Evolutionary conservation across 2,797 vertebrate genomes (phyloP).

Genomic region (Argyrosomus regius): DNA sequence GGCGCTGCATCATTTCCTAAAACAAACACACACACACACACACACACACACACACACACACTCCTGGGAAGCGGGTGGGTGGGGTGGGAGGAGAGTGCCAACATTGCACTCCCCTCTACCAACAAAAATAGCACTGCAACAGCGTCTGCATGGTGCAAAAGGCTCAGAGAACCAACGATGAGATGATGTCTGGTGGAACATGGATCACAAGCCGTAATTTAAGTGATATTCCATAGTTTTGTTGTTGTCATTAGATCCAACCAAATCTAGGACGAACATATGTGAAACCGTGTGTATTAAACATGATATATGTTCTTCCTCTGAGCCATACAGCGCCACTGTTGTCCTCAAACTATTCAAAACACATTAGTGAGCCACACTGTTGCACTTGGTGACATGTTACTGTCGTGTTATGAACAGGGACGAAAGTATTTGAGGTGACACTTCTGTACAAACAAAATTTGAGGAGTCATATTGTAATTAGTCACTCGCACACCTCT

Average conservation of each 20-base stretch:
- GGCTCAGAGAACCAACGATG: constrained; percentile 39
- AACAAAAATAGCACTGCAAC: constrained; percentile 72
- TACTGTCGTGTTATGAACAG: not conserved
- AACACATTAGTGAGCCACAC: not conserved
- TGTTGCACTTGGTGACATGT: not conserved
- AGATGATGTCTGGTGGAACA: constrained; percentile 19
- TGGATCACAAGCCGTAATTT: constrained; percentile 8
- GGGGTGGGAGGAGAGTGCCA: constrained; percentile 64
- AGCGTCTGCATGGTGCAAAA: constrained; percentile 45
- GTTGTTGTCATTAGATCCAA: not conserved
- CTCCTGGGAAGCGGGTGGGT: constrained; percentile 61
- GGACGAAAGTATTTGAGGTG: too few relatives aligned
- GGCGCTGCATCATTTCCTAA: constrained; percentile 66
- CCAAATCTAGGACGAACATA: not conserved
- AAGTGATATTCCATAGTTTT: not conserved
- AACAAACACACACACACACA: constrained; percentile 62
- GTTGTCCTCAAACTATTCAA: not conserved
- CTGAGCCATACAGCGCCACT: not conserved
- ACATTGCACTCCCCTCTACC: constrained; percentile 48
- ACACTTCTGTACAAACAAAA: too few relatives aligned
- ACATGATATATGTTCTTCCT: not conserved
- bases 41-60: constrained; percentile 31
- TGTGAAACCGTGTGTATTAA: not conserved
- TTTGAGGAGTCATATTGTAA: too few relatives aligned
- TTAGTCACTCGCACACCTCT: too few relatives aligned